phyloP scores from a whole-genome alignment of 2,113 vertebrate species.

The Struthio camelus region DNA sequence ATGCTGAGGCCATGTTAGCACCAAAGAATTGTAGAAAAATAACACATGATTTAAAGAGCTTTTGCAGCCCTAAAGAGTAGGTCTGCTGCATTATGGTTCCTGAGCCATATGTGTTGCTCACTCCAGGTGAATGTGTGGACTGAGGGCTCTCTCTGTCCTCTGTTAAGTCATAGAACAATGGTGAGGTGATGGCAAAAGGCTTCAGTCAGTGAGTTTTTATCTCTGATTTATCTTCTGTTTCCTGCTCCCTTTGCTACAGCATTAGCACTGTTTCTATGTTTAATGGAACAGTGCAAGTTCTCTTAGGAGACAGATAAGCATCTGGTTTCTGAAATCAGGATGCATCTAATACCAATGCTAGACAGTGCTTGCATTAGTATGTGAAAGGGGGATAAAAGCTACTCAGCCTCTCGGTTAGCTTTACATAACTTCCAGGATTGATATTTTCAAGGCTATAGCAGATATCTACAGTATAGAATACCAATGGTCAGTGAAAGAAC shows the following conservation, averaged over 20 bases:
- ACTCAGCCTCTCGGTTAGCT: background rate
- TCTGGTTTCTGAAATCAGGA: background rate
- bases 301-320: background rate
- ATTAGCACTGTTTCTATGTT: background rate
- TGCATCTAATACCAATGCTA: background rate
- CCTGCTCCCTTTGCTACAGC: background rate
- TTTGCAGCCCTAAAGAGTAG: background rate
- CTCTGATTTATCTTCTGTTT: background rate
- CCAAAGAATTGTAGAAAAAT: background rate
- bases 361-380: background rate
- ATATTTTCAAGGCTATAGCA: background rate
- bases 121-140: background rate
- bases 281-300: background rate
- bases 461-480: background rate
- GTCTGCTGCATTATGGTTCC: background rate
- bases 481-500: background rate
- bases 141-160: background rate
- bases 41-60: rapidly evolving
- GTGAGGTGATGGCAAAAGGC: background rate
- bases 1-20: background rate
- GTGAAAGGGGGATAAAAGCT: background rate
- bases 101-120: background rate
- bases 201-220: background rate
- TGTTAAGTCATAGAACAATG: background rate
- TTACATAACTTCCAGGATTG: background rate